Evolutionary conservation across 2,113 vertebrate genomes (phyloP).

Genomic region (Indicator maculatus): DNA sequence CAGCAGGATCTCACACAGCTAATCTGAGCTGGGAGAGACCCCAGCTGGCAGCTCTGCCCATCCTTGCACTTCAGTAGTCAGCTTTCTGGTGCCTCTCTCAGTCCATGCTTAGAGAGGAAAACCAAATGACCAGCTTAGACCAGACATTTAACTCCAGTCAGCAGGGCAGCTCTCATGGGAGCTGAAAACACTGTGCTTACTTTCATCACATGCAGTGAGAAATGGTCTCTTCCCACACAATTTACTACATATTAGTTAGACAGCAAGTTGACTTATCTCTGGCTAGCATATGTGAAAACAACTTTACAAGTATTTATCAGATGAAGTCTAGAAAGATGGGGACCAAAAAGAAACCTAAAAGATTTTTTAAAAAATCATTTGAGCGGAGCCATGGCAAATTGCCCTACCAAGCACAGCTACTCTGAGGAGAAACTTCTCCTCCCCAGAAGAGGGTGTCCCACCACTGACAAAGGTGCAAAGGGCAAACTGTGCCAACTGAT

Average conservation of each 20-base stretch:
- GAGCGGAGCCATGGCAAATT: not conserved
- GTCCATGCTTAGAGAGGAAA: not conserved
- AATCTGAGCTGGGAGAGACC: not conserved
- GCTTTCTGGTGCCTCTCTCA: not conserved
- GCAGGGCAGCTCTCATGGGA: not conserved
- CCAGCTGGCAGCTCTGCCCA: constrained; percentile 18
- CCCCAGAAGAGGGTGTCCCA: rapidly evolving
- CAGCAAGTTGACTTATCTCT: constrained; percentile 10
- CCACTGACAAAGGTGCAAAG: not conserved
- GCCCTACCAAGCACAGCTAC: not conserved
- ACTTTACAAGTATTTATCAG: not conserved
- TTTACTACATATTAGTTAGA: not conserved
- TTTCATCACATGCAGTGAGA: not conserved
- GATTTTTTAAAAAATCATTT: not conserved
- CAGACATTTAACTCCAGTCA: not conserved
- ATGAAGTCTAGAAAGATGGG: not conserved
- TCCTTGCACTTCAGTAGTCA: not conserved
- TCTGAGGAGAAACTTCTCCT: not conserved
- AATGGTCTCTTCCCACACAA: not conserved
- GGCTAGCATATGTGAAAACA: not conserved
- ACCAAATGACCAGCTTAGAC: not conserved
- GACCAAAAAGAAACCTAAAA: not conserved
- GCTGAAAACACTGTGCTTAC: not conserved
- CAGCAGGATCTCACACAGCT: not conserved
- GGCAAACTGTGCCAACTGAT: not conserved